A percentile compares a stretch with the other conserved stretches of the same genome.
phyloP scores from a whole-genome alignment of 2,888 invertebrate genomes.

The Calephelis perditalis region DNA sequence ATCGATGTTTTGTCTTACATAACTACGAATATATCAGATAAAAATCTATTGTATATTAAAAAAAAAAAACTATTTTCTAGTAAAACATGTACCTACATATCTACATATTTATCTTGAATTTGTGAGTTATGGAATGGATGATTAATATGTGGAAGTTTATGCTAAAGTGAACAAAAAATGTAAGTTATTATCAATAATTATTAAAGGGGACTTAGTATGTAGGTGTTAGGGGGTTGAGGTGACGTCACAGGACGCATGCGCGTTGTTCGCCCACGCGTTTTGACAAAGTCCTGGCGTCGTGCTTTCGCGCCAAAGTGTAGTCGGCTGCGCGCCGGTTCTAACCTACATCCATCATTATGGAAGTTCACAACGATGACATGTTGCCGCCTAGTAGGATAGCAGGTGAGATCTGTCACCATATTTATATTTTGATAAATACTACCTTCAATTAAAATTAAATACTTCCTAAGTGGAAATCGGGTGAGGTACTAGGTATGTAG shows the following conservation, averaged over 20 bases:
- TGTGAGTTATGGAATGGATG: not conserved
- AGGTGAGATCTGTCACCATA: constrained; percentile 45
- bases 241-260: constrained; percentile 68
- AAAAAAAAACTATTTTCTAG: not conserved
- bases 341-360: constrained; percentile 53
- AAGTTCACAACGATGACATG: constrained; percentile 41
- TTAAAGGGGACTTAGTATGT: constrained; percentile 33
- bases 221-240: constrained; percentile 47
- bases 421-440: constrained; percentile 27
- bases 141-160: not conserved
- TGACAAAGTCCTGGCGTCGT: constrained; percentile 16
- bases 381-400: constrained; percentile 41
- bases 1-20: not conserved
- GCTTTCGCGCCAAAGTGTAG: constrained; percentile 32
- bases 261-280: constrained; percentile 48
- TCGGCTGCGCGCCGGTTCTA: constrained; percentile 49
- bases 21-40: not conserved
- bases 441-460: constrained; percentile 38
- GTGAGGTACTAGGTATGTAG: too few species aligned
- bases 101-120: not conserved
- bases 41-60: not conserved
- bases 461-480: too few species aligned
- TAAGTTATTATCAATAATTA: constrained; percentile 31
- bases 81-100: not conserved
- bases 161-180: not conserved